A percentile compares a stretch with the other conserved stretches of the same genome.
Evolutionary conservation across 2,797 vertebrate genomes (phyloP).

Genomic region (Pseudochirops corinnae): DNA sequence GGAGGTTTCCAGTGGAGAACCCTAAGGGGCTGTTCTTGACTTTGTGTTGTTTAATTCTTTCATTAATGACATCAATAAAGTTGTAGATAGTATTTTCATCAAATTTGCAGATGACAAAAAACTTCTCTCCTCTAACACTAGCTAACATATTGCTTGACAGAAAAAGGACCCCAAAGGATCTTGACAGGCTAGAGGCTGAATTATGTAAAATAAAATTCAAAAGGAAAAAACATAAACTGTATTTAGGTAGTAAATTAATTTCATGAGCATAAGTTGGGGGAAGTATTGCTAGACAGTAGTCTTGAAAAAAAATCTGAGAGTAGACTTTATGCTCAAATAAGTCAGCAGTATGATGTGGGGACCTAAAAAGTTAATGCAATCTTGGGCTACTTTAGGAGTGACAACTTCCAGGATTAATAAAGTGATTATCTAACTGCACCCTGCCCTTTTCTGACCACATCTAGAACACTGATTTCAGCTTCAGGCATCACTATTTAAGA

Average conservation of each 20-base stretch:
- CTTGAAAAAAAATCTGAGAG: neutral
- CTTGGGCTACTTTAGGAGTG: neutral
- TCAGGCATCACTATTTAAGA: neutral
- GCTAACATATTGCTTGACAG: neutral
- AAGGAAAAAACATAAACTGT: neutral
- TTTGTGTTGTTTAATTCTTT: neutral
- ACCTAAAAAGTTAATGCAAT: neutral
- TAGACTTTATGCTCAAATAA: neutral
- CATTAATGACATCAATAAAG: neutral
- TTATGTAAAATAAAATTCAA: neutral
- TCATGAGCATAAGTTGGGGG: neutral
- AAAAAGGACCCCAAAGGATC: neutral
- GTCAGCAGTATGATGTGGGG: neutral
- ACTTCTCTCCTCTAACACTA: neutral
- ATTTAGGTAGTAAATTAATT: neutral
- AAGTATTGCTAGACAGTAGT: neutral
- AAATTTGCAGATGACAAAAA: neutral
- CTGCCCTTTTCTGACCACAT: neutral
- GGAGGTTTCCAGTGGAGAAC: neutral
- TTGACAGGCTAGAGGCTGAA: neutral
- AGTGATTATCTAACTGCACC: neutral
- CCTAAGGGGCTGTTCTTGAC: neutral
- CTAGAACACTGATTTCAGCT: neutral
- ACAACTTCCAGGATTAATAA: neutral
- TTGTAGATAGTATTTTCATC: neutral